Conservation (phyloP, 2,888 invertebrate genomes). For the Drosophila mayaguana region DNA sequence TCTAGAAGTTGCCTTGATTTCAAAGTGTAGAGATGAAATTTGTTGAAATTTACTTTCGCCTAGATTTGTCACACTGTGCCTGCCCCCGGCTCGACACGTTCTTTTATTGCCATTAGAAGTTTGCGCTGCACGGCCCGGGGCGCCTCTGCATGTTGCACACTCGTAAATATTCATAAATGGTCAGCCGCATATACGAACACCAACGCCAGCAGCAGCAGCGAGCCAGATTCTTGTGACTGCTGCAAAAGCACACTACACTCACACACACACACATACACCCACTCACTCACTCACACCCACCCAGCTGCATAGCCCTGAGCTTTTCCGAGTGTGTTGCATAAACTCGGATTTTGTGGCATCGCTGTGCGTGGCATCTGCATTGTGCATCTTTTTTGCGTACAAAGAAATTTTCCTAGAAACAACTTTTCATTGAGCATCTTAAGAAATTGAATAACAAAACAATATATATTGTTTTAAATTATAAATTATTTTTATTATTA, state of each 20-base stretch:
- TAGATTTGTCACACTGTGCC: constrained; percentile 16
- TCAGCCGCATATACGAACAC: constrained; percentile 14
- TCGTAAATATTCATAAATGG: constrained; percentile 44
- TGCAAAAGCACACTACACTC: not conserved
- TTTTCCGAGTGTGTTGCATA: constrained; percentile 7
- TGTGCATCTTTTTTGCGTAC: constrained; percentile 6
- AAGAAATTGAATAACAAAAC: not conserved
- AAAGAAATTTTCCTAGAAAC: not conserved
- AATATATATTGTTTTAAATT: not conserved
- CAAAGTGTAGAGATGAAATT: not conserved
- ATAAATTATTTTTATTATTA: no score
- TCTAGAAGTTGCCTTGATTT: constrained; percentile 16
- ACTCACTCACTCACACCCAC: not conserved
- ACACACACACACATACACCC: not conserved
- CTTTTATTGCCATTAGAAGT: constrained; percentile 34
- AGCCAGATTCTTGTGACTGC: constrained; percentile 15
- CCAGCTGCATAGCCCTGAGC: constrained; percentile 2
- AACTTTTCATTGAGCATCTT: not conserved
- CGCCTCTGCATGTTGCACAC: constrained; percentile 21
- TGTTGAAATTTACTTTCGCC: not conserved
- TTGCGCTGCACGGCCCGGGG: constrained; percentile 4
- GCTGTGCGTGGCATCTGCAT: not conserved
- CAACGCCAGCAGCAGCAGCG: not conserved
- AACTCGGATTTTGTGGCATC: constrained; percentile 7
- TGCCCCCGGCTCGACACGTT: constrained; percentile 12